Evolutionary conservation across 2,113 vertebrate genomes (phyloP).

Genomic region (Nyctibius bracteatus): DNA sequence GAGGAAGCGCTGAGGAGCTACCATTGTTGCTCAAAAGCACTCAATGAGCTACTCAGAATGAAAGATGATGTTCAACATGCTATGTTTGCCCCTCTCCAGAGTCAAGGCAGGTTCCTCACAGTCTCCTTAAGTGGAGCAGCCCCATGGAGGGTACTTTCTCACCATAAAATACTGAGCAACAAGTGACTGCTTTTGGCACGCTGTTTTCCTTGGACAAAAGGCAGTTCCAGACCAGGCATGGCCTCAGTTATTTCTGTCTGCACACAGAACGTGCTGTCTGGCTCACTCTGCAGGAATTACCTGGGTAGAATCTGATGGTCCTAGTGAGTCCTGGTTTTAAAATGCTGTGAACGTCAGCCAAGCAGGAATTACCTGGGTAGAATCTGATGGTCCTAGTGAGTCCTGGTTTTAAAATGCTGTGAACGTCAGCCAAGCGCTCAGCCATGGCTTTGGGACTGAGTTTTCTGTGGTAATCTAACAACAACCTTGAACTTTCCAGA

Average conservation of each 20-base stretch:
- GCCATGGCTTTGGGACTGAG: neutral
- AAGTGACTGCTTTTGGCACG: neutral
- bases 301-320: neutral
- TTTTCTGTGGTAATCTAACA: slow-evolving; percentile 17
- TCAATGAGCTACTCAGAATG: neutral
- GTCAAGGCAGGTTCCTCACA: neutral
- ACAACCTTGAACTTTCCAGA: slow-evolving; percentile 39
- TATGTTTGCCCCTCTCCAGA: neutral
- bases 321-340: neutral
- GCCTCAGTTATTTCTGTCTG: neutral
- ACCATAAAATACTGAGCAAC: neutral
- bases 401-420: neutral
- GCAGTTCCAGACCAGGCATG: neutral
- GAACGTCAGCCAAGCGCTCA: neutral
- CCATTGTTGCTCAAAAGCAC: neutral
- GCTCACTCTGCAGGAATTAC: neutral
- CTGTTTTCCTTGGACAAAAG: neutral
- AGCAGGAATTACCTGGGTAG: neutral
- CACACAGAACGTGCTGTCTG: neutral
- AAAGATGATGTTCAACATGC: neutral
- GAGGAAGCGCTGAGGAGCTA: neutral
- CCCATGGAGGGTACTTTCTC: neutral
- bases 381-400: neutral
- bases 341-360: neutral
- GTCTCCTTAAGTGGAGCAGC: neutral